Evolutionary conservation across 2,888 invertebrate species (phyloP).

Genomic region (Trachelus troglodyta): DNA sequence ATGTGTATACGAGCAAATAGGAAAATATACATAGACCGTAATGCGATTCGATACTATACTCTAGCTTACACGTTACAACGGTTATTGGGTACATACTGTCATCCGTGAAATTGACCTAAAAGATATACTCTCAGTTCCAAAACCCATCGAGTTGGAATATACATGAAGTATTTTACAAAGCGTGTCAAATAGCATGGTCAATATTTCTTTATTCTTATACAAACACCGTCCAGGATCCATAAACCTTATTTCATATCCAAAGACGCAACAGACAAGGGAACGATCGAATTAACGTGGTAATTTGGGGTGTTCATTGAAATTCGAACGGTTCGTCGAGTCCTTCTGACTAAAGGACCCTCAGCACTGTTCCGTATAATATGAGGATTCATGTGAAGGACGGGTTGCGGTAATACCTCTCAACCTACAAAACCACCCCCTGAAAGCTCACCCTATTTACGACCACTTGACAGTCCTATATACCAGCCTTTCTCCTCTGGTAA

Average conservation of each 20-base stretch:
- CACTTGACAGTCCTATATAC: slow-evolving; percentile 30
- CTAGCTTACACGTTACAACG: not conserved
- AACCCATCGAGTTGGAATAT: not conserved
- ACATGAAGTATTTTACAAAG: slow-evolving; percentile 11
- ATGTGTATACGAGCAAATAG: not conserved
- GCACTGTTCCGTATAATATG: slow-evolving; percentile 37
- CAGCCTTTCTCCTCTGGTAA: slow-evolving; percentile 37
- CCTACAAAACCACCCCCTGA: slow-evolving; percentile 19
- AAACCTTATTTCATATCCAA: not conserved
- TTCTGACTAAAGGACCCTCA: slow-evolving; percentile 28
- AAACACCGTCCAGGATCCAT: not conserved
- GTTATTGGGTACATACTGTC: no score
- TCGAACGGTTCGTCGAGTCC: slow-evolving; percentile 23
- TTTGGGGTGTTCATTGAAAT: slow-evolving; percentile 42
- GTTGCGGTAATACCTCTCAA: slow-evolving; percentile 18
- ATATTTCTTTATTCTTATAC: not conserved
- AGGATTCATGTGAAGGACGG: slow-evolving; percentile 32
- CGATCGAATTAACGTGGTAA: slow-evolving; percentile 45
- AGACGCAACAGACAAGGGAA: not conserved
- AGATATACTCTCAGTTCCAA: not conserved
- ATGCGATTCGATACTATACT: not conserved
- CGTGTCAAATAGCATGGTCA: not conserved
- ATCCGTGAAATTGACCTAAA: not conserved
- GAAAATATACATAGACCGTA: not conserved
- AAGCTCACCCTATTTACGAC: slow-evolving; percentile 34